Base-by-base conservation (phyloP, 2,888 invertebrate genomes). In the Drosophila robusta region DNA sequence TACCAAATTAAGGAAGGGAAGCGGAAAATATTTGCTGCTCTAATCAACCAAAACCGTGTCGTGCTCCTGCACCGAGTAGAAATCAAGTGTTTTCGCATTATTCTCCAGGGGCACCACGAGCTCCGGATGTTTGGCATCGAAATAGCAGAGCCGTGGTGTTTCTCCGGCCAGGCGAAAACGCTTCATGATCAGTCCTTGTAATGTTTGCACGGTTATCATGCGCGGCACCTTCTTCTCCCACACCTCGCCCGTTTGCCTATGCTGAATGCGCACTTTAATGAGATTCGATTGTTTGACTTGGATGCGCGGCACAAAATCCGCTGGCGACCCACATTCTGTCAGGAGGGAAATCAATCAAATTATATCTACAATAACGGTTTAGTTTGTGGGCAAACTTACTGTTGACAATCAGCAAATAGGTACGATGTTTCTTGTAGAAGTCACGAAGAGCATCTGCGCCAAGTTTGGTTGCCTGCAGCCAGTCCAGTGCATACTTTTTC, bases 51-150 rank as follows among this genome's bases (percentile, higher is more conserved):
- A 92, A 78, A 98, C 95, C 65, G 94, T 95, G 92, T 98, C 97
- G 66, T 96, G 96, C 85, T 96, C 95, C 92, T 96, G 96, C 41
- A 98, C 93, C 0, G 97, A 97, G 92, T 95, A 98, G 91, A 95
- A 97, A 50, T 95, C 95, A 42, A 98, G 93, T 87, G 96, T 95
- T 91, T 97, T 96, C 87, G 97, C 95, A 65, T 95, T 95, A 90
- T 97, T 97, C 75, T 97, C 96, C 76, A 98, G 92, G 61, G 93
- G 93, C 79, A 97, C 95, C 89, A 96, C 95, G 9, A 96, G 94
- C 16, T 95, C 94, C 5, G 94, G 91, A 91, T 94, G 93, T 76
- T 93, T 92, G 11, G 93, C 93, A 80, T 95, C 94, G 2, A 94
- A 84, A 67, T 95, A 93, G 65, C 87, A 90, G 6, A 92, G 80